Base-by-base conservation (phyloP, 2,888 invertebrate genomes). In the Unio pictorum region DNA sequence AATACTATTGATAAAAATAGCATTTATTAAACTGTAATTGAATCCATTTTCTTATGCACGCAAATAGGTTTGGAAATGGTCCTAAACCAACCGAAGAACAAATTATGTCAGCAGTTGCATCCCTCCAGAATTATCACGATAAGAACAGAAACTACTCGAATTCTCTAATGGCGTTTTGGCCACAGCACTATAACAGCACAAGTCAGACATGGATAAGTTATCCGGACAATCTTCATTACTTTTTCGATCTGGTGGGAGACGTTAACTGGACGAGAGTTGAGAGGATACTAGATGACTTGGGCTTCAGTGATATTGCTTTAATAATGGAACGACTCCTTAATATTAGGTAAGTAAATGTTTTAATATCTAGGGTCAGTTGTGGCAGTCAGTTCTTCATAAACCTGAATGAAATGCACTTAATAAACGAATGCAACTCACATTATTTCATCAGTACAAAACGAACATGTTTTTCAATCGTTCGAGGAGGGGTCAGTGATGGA, bases 101-200 rank as follows among this genome's bases (percentile, higher is more conserved):
- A 26, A 65, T 68, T 5, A 23, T 61, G 11, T 61, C 59, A 15
- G 63, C 69, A 26, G 28, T 67, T 23, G 23, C 63, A 54, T 71
- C 81, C 6, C 74, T 84, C 45, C 76, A 78, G 34, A 54, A 67
- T 17, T 81, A 74, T 68, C 70, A 69, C 23, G 78, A 85, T 71
- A 73, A 73, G 59, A 84, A 85, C 71, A 63, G 67, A 23, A 67
- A 66, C 15, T 75, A 78, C 63, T 67, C 66, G 26, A 76, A 74
- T 58, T 82, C 82, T 3, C 65, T 80, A 55, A 82, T 81, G 77
- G 71, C 75, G 8, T 85, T 85, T 70, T 85, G 85, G 85, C 78
- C 81, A 4, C 83, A 83, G 69, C 66, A 69, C 17, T 79, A 73
- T 60, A 81, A 80, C 58, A 59, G 54, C 26, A 74, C 74, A 1